Conservation (phyloP, 2,888 invertebrate species). For the Cosmia trapezina region DNA sequence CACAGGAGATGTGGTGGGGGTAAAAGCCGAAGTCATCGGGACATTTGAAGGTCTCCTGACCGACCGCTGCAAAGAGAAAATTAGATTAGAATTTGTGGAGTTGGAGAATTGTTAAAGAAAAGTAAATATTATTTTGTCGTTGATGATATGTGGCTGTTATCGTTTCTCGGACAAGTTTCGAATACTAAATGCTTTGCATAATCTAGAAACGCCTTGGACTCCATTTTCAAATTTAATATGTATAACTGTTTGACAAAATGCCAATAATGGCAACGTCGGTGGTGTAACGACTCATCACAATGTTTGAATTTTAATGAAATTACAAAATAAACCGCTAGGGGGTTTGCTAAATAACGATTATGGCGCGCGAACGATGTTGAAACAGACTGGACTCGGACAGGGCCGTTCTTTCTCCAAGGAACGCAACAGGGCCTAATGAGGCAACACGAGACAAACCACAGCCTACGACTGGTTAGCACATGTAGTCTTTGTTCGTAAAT, state of each 20-base stretch:
- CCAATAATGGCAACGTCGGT: conserved; percentile 73
- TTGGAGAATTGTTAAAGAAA: background rate
- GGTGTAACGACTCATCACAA: conserved; percentile 73
- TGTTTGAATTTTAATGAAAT: conserved; percentile 84
- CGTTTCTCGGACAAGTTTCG: conserved; percentile 19
- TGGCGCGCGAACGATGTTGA: conserved; percentile 76
- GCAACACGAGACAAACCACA: conserved; percentile 42
- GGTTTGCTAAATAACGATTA: conserved; percentile 80
- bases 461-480: conserved; percentile 61
- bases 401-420: conserved; percentile 84
- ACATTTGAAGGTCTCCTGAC: conserved; percentile 97
- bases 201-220: conserved; percentile 33
- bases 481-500: conserved; percentile 57
- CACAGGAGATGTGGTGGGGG: conserved; percentile 96
- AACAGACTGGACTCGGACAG: conserved; percentile 78
- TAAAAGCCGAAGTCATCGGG: conserved; percentile 98
- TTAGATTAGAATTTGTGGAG: conserved; percentile 23
- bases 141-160: conserved; percentile 14
- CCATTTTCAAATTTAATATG: conserved; percentile 36
- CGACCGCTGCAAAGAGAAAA: conserved; percentile 90
- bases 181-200: conserved; percentile 42
- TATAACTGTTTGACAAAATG: conserved; percentile 68
- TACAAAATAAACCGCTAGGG: conserved; percentile 80
- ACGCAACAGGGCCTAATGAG: conserved; percentile 75
- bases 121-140: background rate